A percentile compares a stretch with the other conserved stretches of the same genome.
These are phyloP conservation scores for Dasysyrphus albostriatus DNA, from an alignment of 2,888 invertebrate species.

Conservation along the genomic window DNA sequence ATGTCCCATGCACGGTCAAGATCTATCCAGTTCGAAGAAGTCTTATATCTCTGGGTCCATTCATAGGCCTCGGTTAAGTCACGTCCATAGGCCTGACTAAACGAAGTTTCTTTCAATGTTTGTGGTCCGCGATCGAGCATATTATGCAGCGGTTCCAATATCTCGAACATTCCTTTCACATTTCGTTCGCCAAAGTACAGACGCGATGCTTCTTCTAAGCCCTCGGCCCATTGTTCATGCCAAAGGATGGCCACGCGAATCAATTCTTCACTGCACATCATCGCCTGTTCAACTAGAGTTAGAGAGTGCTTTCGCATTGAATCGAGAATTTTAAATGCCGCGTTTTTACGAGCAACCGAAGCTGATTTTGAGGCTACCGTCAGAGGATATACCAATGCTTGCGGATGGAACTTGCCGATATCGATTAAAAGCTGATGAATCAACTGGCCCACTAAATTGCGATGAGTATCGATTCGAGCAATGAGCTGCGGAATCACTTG, in stretches of 20 bases:
- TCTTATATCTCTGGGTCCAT: slow-evolving; percentile 96
- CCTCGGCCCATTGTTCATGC: slow-evolving; percentile 99
- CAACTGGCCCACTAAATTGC: slow-evolving; percentile 93
- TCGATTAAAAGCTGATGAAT: slow-evolving; percentile 97
- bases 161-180: slow-evolving; percentile 97
- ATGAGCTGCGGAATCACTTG: slow-evolving; percentile 99
- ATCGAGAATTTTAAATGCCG: slow-evolving; percentile 97
- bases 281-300: slow-evolving; percentile 96
- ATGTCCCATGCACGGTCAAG: slow-evolving; percentile 99
- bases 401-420: slow-evolving; percentile 98
- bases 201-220: slow-evolving; percentile 96
- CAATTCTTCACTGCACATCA: slow-evolving; percentile 98
- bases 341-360: slow-evolving; percentile 92
- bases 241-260: slow-evolving; percentile 99
- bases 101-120: slow-evolving; percentile 98
- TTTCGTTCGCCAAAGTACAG: slow-evolving; percentile 98
- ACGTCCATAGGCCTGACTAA: slow-evolving; percentile 97
- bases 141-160: slow-evolving; percentile 96
- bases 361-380: slow-evolving; percentile 98
- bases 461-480: slow-evolving; percentile 97
- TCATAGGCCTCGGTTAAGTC: slow-evolving; percentile 97
- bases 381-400: slow-evolving; percentile 98
- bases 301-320: slow-evolving; percentile 98
- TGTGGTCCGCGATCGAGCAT: slow-evolving; percentile 97
- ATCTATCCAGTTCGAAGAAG: slow-evolving; percentile 94